A percentile compares a stretch with the other conserved stretches of the same genome.
These are phyloP conservation scores for Labroides dimidiatus DNA, from an alignment of 2,797 vertebrate genomes.

Conservation along the genomic window DNA sequence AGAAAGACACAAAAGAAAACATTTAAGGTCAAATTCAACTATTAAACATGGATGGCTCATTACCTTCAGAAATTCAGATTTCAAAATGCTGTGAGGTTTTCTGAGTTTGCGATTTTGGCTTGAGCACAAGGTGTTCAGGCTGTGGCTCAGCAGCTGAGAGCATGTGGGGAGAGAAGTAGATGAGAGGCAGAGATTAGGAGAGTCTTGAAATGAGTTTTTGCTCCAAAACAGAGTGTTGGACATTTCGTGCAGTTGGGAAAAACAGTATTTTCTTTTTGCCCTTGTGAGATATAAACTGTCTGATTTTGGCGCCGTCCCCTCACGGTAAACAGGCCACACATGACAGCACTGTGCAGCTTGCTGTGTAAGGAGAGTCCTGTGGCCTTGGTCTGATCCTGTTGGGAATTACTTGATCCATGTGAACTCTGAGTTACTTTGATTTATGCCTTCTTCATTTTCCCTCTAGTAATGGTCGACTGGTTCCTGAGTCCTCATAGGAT, in stretches of 20 bases:
- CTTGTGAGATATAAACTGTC: slow-evolving; percentile 7
- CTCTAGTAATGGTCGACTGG: slow-evolving; percentile 54
- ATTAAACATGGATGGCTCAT: too few relatives aligned
- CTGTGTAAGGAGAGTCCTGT: neutral
- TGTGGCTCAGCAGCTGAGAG: slow-evolving; percentile 20
- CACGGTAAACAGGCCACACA: slow-evolving; percentile 6
- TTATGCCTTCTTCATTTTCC: slow-evolving; percentile 55
- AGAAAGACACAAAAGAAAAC: too few relatives aligned
- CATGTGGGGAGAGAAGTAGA: slow-evolving; percentile 9
- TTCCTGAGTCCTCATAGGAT: slow-evolving; percentile 53
- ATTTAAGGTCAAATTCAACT: too few relatives aligned
- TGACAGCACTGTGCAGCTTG: slow-evolving; percentile 19
- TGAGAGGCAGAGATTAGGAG: slow-evolving; percentile 41
- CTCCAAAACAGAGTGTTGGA: slow-evolving; percentile 31
- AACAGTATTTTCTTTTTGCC: slow-evolving; percentile 18
- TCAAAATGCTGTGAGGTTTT: slow-evolving; percentile 18
- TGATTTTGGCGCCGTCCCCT: neutral
- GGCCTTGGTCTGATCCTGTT: slow-evolving; percentile 29
- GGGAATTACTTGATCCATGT: slow-evolving; percentile 36
- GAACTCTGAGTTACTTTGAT: slow-evolving; percentile 34
- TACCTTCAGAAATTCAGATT: slow-evolving; percentile 17
- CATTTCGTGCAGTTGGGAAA: slow-evolving; percentile 36
- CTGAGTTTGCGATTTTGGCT: slow-evolving; percentile 8
- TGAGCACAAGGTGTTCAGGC: slow-evolving; percentile 7
- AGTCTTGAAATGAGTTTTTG: slow-evolving; percentile 57